Percentiles rank a stretch among this genome's conserved stretches.
Evolutionary conservation across 2,888 invertebrate species (phyloP).

Genomic region (Drosophila colorata): DNA sequence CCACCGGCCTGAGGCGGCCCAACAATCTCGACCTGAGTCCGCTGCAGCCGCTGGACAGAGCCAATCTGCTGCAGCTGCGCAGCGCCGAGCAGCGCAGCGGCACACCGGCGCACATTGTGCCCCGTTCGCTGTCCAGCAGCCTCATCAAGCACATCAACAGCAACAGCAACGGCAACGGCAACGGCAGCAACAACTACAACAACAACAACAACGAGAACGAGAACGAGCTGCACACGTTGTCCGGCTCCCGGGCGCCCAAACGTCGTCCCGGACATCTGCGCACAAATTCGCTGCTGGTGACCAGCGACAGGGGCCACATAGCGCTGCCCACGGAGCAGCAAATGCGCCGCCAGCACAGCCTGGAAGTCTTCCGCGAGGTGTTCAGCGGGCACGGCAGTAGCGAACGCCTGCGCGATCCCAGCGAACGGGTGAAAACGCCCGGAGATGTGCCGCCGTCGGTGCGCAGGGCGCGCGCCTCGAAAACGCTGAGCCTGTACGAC

Average conservation of each 20-base stretch:
- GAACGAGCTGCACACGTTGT: constrained; percentile 64
- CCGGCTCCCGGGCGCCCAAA: constrained; percentile 40
- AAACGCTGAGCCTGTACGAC: constrained; percentile 93
- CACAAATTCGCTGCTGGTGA: constrained; percentile 69
- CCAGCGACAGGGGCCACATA: constrained; percentile 38
- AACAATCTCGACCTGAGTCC: constrained; percentile 84
- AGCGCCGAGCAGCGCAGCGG: constrained; percentile 69
- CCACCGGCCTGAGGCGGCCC: constrained; percentile 64
- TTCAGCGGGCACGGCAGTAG: constrained; percentile 89
- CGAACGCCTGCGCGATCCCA: constrained; percentile 89
- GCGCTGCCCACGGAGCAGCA: constrained; percentile 71
- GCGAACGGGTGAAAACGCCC: constrained; percentile 92
- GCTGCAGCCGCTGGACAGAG: constrained; percentile 35
- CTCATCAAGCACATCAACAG: constrained; percentile 70
- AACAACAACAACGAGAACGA: constrained; percentile 73
- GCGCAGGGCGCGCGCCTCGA: constrained; percentile 89
- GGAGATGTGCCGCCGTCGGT: constrained; percentile 93
- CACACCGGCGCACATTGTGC: constrained; percentile 80
- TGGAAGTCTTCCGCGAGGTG: constrained; percentile 91
- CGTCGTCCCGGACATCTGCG: constrained; percentile 73
- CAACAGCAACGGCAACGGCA: constrained; percentile 41
- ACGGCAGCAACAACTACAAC: constrained; percentile 28
- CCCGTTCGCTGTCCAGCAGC: constrained; percentile 79
- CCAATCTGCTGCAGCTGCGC: constrained; percentile 59
- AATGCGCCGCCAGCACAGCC: constrained; percentile 88